These are phyloP conservation scores for Clarias laeviceps DNA, from an alignment of 2,797 vertebrate genomes.

Conservation along the genomic window DNA sequence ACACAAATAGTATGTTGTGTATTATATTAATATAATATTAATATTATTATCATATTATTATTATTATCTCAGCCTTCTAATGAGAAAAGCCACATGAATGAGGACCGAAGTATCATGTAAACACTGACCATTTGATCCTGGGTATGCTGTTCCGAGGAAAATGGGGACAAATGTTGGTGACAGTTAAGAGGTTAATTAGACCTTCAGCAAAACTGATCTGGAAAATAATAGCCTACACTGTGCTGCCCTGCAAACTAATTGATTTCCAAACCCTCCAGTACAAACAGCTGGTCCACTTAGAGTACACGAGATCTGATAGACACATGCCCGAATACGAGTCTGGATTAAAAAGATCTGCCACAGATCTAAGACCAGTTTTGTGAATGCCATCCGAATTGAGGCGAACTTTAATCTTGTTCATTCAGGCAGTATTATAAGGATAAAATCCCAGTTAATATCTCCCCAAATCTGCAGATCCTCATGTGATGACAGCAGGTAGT, in stretches of 20 bases:
- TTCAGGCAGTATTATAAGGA: neutral
- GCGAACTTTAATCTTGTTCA: constrained; percentile 9
- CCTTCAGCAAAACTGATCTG: neutral
- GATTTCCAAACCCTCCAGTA: neutral
- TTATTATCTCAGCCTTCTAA: too few relatives aligned
- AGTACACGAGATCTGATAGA: neutral
- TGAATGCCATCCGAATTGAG: neutral
- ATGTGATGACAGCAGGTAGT: constrained; percentile 1
- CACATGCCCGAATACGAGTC: neutral
- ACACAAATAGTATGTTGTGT: too few relatives aligned
- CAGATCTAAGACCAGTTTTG: neutral
- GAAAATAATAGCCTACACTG: neutral
- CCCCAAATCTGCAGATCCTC: constrained; percentile 12
- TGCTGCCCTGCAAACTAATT: neutral
- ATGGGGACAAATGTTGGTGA: too few relatives aligned
- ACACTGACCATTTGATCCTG: too few relatives aligned
- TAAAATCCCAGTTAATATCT: constrained; percentile 20
- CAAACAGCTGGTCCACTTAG: neutral
- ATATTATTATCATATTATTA: too few relatives aligned
- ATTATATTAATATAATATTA: too few relatives aligned
- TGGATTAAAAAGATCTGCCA: constrained; percentile 32
- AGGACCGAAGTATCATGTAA: too few relatives aligned
- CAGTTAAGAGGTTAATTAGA: neutral
- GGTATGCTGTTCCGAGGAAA: too few relatives aligned
- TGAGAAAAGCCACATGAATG: too few relatives aligned